Evolutionary conservation across 2,113 vertebrate genomes (phyloP), one percentile per base, ranked within the genome.

Genomic region (Nyctereutes procyonoides): DNA sequence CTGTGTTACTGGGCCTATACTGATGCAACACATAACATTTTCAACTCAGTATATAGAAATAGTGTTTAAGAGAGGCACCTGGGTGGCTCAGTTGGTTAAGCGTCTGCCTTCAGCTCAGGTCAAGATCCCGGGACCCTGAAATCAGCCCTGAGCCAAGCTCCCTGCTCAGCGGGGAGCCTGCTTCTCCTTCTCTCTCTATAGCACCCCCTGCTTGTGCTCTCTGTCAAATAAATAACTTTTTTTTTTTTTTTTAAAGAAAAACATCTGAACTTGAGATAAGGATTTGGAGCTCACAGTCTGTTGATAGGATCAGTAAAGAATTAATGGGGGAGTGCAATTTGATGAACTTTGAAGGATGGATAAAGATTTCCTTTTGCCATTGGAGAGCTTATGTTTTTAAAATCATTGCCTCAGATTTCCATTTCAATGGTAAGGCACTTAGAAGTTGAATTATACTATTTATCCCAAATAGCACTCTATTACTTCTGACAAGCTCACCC

Each of bases 371-470:
- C 60, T 90, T 90, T 93, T 76, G 43, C 19, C n/a, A 51, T 58
- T 62, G 20, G 14, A 63, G 63, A 97, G 38, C 32, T 93, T 62
- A 12, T 43, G 10, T 60, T 93, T 94, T 77, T 67, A 74, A 80
- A 73, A n/a, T 67, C 30, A 51, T 53, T n/a, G 1, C 14, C 28
- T 71, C 62, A 87, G 83, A 67, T 87, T 14, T 94, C 30, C 38
- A 63, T 67, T 74, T 97, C 53, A 80, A 65, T 22, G 8, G 48
- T 76, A 88, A 97, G 15, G 53, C 22, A 51, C 76, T 92, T 88
- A 63, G 7, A 79, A 51, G 62, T 19, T 74, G 22, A 80, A 76
- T 73, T 79, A 7, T 43, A 28, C 17, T 55, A 2, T 86, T 63
- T 85, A 24, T 93, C 30, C 19, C 77, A 53, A 69, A 81, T 0